phyloP scores from a whole-genome alignment of 2,113 vertebrate species.

The Caranx melampygus region DNA sequence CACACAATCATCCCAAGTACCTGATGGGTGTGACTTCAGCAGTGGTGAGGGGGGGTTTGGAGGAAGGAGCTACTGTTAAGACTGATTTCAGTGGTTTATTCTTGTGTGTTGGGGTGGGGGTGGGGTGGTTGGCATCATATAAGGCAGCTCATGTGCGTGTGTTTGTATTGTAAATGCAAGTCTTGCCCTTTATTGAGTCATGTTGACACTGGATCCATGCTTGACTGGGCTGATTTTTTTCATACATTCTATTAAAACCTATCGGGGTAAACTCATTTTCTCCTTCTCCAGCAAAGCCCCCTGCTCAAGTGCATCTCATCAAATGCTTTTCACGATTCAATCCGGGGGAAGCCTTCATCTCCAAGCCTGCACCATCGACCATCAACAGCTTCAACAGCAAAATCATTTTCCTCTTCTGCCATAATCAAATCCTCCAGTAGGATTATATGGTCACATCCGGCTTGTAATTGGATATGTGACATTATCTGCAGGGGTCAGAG shows the following conservation, averaged over 20 bases:
- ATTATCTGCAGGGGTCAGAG: conserved; percentile 61
- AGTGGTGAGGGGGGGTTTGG: background rate
- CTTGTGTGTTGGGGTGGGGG: conserved; percentile 15
- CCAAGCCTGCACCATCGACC: conserved; percentile 12
- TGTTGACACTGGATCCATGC: background rate
- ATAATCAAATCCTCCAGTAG: conserved; percentile 48
- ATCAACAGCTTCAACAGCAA: conserved; percentile 5
- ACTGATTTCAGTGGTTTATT: conserved; percentile 36
- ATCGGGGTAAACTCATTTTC: background rate
- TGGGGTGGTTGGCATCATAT: background rate
- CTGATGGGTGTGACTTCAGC: conserved; percentile 22
- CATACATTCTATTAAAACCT: background rate
- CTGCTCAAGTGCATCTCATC: background rate
- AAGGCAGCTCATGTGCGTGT: background rate
- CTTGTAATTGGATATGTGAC: conserved; percentile 59
- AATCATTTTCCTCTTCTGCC: conserved; percentile 36
- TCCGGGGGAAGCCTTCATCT: conserved; percentile 4
- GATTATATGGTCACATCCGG: conserved; percentile 53
- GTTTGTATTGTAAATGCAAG: background rate
- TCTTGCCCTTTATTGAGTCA: background rate
- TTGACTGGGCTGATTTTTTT: background rate
- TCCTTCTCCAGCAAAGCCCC: background rate
- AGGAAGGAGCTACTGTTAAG: conserved; percentile 18
- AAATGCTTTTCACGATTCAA: background rate
- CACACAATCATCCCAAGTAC: background rate